These are phyloP conservation scores for Hoplodrina blanda DNA, from an alignment of 2,888 invertebrate species.

Conservation along the genomic window DNA sequence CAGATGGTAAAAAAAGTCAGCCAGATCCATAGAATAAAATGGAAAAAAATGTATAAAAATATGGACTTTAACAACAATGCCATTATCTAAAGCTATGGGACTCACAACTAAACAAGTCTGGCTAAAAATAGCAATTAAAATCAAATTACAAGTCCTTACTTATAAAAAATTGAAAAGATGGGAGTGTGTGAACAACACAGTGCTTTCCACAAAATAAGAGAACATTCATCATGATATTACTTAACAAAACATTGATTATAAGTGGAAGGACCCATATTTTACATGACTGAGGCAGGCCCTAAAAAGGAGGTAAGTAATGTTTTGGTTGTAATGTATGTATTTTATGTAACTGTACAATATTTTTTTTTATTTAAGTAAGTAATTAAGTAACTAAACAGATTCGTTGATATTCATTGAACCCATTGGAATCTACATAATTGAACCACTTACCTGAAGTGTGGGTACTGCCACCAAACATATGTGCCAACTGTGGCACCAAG, in stretches of 20 bases:
- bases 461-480: constrained; percentile 98
- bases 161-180: background rate
- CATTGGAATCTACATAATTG: background rate
- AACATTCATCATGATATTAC: background rate
- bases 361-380: background rate
- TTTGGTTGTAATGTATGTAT: background rate
- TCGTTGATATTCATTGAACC: background rate
- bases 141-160: too few species aligned
- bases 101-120: too few species aligned
- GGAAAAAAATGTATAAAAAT: background rate
- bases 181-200: too few species aligned
- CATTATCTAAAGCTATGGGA: background rate
- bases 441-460: constrained; percentile 95
- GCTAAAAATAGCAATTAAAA: too few species aligned
- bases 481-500: constrained; percentile 97
- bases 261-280: background rate
- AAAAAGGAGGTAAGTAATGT: background rate
- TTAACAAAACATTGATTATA: background rate
- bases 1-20: too few species aligned
- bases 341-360: too few species aligned
- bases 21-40: background rate
- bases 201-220: too few species aligned
- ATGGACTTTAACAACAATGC: background rate
- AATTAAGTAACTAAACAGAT: background rate
- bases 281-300: background rate